These are phyloP conservation scores for Agrochola lychnidis DNA, from an alignment of 2,888 invertebrate genomes.

Conservation along the genomic window DNA sequence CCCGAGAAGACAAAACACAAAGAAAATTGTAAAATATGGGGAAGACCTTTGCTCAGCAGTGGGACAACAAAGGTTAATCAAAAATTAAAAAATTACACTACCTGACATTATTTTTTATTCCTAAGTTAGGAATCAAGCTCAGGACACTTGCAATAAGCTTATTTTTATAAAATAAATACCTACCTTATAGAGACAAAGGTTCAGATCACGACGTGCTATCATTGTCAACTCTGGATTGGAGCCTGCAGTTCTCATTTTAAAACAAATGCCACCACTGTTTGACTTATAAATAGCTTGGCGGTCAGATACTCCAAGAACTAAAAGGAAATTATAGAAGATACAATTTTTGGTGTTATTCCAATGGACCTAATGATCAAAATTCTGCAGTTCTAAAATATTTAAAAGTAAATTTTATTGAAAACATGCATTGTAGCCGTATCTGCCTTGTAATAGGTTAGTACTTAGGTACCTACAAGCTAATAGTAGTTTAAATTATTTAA, in stretches of 20 bases:
- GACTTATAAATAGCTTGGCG: constrained; percentile 39
- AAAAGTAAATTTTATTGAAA: not conserved
- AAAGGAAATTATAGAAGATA: not conserved
- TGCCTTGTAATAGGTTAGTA: not conserved
- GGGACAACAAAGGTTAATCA: not conserved
- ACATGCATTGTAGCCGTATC: too few relatives aligned
- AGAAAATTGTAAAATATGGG: not conserved
- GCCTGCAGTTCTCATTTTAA: constrained; percentile 57
- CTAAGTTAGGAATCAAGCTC: not conserved
- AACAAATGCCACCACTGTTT: constrained; percentile 66
- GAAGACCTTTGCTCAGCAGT: not conserved
- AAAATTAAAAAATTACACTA: not conserved
- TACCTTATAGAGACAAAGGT: constrained; percentile 64
- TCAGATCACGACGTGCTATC: constrained; percentile 57
- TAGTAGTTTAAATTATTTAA: not conserved
- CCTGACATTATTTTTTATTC: not conserved
- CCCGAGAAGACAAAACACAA: not conserved
- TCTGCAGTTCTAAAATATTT: too few relatives aligned
- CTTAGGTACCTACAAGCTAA: not conserved
- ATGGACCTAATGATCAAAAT: too few relatives aligned
- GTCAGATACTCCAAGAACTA: constrained; percentile 48
- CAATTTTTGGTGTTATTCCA: not conserved
- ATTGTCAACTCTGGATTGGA: constrained; percentile 53
- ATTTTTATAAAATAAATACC: constrained; percentile 27
- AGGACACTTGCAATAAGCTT: not conserved